Conservation (phyloP, 2,888 invertebrate genomes). For the Acrobasis repandana region DNA sequence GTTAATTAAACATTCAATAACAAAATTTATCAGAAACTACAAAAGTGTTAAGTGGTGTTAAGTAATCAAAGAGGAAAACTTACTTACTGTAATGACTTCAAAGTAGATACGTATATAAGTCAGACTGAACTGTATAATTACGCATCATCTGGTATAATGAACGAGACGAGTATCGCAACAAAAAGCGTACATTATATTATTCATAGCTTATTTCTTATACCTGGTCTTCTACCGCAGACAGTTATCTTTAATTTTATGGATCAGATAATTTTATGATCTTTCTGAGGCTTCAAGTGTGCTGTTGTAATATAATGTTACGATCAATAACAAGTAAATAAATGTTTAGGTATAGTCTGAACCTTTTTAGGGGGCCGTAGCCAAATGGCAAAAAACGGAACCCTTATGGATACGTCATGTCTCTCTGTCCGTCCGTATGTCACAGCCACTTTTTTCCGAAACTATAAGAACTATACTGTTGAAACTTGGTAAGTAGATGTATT, state of each 20-base stretch:
- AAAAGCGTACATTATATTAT: slow-evolving; percentile 12
- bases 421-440: no score
- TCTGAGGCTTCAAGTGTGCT: neutral
- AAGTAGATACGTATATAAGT: slow-evolving; percentile 17
- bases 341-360: no score
- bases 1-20: no score
- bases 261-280: slow-evolving; percentile 12
- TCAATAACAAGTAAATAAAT: neutral
- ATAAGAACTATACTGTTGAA: no score
- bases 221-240: neutral
- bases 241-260: slow-evolving; percentile 12
- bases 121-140: slow-evolving; percentile 12
- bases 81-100: neutral
- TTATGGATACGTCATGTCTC: neutral
- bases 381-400: no score
- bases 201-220: slow-evolving; percentile 7
- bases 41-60: neutral
- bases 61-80: neutral
- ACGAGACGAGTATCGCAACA: slow-evolving; percentile 14
- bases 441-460: no score
- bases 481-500: no score
- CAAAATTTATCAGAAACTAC: no score
- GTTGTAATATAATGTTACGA: neutral
- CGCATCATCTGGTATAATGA: slow-evolving; percentile 17
- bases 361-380: no score